Evolutionary conservation across 2,888 invertebrate genomes (phyloP), one percentile per base, ranked within the genome.

Genomic region (Oxytorus armatus): DNA sequence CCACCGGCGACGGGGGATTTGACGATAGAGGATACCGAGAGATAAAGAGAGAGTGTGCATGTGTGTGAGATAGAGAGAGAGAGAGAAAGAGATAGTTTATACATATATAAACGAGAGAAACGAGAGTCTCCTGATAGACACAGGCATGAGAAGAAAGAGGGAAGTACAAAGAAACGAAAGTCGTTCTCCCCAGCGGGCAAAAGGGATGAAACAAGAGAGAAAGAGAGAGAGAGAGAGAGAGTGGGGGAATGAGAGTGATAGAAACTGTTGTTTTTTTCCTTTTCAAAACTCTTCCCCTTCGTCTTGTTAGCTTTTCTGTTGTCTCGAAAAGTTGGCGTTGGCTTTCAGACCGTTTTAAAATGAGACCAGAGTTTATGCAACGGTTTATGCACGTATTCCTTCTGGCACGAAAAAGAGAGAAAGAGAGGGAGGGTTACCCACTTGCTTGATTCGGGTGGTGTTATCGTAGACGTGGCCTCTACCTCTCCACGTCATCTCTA

Each of bases 321-420:
- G 84, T 83, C 81, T 79, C 81, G 79, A 83, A 85, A 85, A 83
- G 87, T 88, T 65, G 83, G 70, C 81, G 49, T 79, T 51, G 82
- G 85, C 84, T 88, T 86, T 86, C 79, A 86, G 84, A 77, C 82
- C 81, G 84, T 82, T 88, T 85, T 84, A 85, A 87, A 88, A 85
- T 85, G 85, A 83, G 83, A 85, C n/a, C 66, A 18, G 42, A 85
- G 85, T 84, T 86, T 88, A 86, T 85, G 84, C 81, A 83, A 73
- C 83, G 83, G n/a, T n/a, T n/a, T n/a, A n/a, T 79, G 82, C 57
- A 51, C 21, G 65, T 74, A 21, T 49, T 66, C 42, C 68, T 69
- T 75, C 65, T 47, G 59, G 51, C 68, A 59, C n/a, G n/a, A n/a
- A n/a, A 33, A 14, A 42, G 42, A 49, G 51, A 25, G 36, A 23